Evolutionary conservation across 1,140 invertebrate species (phyloP).

Genomic region (Gryon sp.): DNA sequence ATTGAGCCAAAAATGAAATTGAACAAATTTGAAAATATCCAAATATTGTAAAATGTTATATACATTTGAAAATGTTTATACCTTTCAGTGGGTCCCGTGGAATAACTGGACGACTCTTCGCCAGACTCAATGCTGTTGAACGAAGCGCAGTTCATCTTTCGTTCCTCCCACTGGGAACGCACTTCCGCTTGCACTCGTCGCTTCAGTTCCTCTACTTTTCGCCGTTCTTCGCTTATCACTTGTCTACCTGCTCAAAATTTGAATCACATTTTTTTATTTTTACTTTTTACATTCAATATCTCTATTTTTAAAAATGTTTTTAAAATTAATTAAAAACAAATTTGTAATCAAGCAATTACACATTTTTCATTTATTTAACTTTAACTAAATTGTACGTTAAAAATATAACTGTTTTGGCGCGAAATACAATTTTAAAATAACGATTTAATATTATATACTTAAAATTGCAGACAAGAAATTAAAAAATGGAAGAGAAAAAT

Average conservation of each 20-base stretch:
- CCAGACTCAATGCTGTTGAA: constrained; percentile 85
- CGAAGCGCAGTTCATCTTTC: constrained; percentile 84
- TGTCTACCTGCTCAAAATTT: constrained; percentile 84
- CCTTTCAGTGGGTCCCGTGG: constrained; percentile 84
- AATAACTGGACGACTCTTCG: constrained; percentile 84
- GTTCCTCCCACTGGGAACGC: constrained; percentile 90
- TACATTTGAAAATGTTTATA: constrained; percentile 63
- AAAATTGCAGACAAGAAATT: no score
- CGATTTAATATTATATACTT: no score
- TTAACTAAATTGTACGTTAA: no score
- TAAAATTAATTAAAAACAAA: no score
- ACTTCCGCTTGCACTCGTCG: constrained; percentile 93
- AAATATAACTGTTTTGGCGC: no score
- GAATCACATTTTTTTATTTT: constrained; percentile 1
- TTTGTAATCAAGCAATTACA: no score
- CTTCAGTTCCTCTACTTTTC: constrained; percentile 91
- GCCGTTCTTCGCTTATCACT: constrained; percentile 93
- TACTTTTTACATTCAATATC: background rate
- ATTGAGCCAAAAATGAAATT: no score
- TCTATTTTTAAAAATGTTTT: no score
- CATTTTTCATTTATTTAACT: no score
- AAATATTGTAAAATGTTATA: constrained; percentile 5
- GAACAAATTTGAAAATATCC: no score
- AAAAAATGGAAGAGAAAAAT: no score
- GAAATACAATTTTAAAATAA: no score